Conservation (phyloP, 2,113 vertebrate genomes). For the Oxyruncus cristatus region DNA sequence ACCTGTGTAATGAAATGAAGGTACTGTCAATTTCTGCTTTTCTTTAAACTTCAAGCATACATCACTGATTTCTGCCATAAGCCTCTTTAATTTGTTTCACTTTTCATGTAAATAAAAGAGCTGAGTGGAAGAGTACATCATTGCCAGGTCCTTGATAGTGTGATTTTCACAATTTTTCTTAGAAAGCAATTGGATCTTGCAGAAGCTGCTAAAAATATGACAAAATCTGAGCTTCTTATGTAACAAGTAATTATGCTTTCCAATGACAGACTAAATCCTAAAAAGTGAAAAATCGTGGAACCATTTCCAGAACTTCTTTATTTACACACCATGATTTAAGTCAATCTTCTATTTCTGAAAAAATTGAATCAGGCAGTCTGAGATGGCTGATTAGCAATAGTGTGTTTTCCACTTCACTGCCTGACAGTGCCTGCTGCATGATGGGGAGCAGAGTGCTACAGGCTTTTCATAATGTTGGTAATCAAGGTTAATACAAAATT, state of each 20-base stretch:
- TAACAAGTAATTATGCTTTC: background rate
- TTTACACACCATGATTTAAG: background rate
- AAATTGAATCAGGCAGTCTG: accelerated
- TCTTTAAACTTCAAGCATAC: background rate
- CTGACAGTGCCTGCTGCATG: background rate
- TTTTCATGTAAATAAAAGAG: background rate
- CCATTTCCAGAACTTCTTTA: background rate
- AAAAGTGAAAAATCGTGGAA: background rate
- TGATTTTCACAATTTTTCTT: background rate
- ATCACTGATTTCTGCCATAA: background rate
- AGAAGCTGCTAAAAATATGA: background rate
- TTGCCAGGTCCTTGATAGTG: background rate
- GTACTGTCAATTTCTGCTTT: background rate
- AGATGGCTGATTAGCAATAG: background rate
- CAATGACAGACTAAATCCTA: background rate
- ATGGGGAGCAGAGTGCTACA: background rate
- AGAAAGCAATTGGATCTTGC: background rate
- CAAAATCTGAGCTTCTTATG: background rate
- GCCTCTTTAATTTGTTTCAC: background rate
- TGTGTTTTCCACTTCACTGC: background rate
- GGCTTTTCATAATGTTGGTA: background rate
- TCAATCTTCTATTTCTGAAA: background rate
- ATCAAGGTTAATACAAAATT: conserved; percentile 49
- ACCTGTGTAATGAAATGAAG: background rate
- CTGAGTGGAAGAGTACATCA: background rate